Evolutionary conservation across 1,140 invertebrate genomes (phyloP), one percentile per base, ranked within the genome.

Genomic region (Globodera rostochiensis): DNA sequence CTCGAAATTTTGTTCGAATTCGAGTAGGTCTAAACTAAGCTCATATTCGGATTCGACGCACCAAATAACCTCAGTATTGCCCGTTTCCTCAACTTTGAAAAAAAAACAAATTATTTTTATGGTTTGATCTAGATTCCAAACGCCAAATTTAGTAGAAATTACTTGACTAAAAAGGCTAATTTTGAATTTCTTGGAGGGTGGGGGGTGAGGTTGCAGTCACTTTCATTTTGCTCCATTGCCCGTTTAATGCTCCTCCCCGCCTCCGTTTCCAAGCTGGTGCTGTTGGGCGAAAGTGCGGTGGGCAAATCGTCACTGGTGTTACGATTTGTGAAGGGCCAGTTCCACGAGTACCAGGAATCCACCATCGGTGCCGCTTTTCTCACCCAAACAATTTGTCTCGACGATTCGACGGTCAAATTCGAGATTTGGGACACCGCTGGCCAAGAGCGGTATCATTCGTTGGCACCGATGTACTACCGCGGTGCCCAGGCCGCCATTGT

Each of bases 301-400:
- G 87, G 88, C 80, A 99, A 99, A 92, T 99, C 97, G 60, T 98
- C 96, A 92, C 93, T 99, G 90, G 97, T 99, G 84, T 92, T 99
- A 87, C 94, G 97, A 91, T 99, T 99, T 92, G 97, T 99, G 80
- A 99, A 99, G 92, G 97, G 97, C 89, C 97, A 99, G 92, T 99
- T 99, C 91, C 97, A 99, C 91, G 98, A 99, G 91, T 99, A 98
- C 91, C 97, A 99, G 92, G 98, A 99, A 92, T 98, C 96, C 92
- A 99, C 98, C 86, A 99, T 99, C 92, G 98, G 98, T 94, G 97
- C 97, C 90, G 97, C 97, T 87, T 99, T 99, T 92, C 93, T 99
- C 86, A 99, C 97, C 90, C 97, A 99, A 92, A 99, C 97, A 9
- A 87, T 86, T 76, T 85, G 79, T 64, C 50, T 99, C 91, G 97